Conservation (phyloP, 2,888 invertebrate species). For the Plagodis pulveraria region DNA sequence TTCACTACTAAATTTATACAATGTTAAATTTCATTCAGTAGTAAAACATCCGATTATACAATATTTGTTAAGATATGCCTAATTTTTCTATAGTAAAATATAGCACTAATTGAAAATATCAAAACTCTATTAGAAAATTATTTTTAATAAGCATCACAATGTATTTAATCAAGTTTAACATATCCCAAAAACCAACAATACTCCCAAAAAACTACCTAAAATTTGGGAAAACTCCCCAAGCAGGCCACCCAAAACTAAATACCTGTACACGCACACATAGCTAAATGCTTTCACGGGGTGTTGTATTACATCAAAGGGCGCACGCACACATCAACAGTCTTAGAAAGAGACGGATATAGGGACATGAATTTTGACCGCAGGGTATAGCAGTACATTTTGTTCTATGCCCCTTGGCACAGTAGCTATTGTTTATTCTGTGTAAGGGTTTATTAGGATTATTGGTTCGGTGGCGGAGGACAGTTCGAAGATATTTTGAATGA, state of each 20-base stretch:
- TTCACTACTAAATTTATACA: too few species aligned
- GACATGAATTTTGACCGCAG: slow-evolving; percentile 32
- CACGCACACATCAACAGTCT: slow-evolving; percentile 27
- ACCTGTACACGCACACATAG: slow-evolving; percentile 58
- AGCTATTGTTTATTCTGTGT: background rate
- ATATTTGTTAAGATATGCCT: too few species aligned
- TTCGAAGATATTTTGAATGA: too few species aligned
- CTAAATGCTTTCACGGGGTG: slow-evolving; percentile 50
- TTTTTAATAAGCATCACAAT: too few species aligned
- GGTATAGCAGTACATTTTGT: background rate
- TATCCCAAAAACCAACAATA: background rate
- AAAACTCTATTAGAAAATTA: too few species aligned
- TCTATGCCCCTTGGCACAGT: background rate
- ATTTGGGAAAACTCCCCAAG: slow-evolving; percentile 31
- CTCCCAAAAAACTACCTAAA: slow-evolving; percentile 29
- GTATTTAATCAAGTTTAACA: background rate
- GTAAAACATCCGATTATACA: too few species aligned
- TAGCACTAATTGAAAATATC: too few species aligned
- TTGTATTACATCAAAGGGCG: slow-evolving; percentile 52
- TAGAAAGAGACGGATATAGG: slow-evolving; percentile 32
- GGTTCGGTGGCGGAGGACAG: background rate
- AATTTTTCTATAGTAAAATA: too few species aligned
- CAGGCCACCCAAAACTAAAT: slow-evolving; percentile 40
- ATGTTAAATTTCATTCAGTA: too few species aligned
- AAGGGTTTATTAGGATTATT: background rate